phyloP scores from a whole-genome alignment of 2,888 invertebrate species.

The Syrista parreyssii region DNA sequence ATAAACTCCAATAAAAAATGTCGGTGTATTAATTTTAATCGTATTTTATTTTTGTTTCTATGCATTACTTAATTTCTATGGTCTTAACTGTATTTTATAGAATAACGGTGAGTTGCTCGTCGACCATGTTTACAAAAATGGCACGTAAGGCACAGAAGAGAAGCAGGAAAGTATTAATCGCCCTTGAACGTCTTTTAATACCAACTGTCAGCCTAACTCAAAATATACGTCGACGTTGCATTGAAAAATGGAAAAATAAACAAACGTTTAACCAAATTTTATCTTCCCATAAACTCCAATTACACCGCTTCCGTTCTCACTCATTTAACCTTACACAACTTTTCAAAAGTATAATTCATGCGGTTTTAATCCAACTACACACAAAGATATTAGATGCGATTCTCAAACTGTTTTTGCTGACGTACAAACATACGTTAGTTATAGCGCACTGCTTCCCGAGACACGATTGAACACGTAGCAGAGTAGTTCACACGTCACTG shows the following conservation, averaged over 20 bases:
- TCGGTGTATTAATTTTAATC: not conserved
- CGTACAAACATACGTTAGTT: not conserved
- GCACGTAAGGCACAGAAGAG: not conserved
- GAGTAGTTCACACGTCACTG: not conserved
- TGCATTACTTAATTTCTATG: not conserved
- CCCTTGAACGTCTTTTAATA: not conserved
- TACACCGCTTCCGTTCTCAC: not conserved
- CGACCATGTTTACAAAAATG: not conserved
- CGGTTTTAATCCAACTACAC: not conserved
- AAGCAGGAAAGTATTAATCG: not conserved
- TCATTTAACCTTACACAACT: not conserved
- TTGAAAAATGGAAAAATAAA: not conserved
- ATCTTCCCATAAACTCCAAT: not conserved
- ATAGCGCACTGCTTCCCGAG: not conserved
- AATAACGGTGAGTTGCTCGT: not conserved
- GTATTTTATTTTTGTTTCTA: not conserved
- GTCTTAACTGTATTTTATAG: not conserved
- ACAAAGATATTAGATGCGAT: not conserved
- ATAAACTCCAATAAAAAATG: not conserved
- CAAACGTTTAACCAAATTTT: not conserved
- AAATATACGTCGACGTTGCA: not conserved
- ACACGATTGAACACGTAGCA: not conserved
- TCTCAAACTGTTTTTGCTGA: not conserved
- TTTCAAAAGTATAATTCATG: not conserved
- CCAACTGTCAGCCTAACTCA: not conserved